phyloP scores from a whole-genome alignment of 2,113 vertebrate genomes.

The Girardinichthys multiradiatus region DNA sequence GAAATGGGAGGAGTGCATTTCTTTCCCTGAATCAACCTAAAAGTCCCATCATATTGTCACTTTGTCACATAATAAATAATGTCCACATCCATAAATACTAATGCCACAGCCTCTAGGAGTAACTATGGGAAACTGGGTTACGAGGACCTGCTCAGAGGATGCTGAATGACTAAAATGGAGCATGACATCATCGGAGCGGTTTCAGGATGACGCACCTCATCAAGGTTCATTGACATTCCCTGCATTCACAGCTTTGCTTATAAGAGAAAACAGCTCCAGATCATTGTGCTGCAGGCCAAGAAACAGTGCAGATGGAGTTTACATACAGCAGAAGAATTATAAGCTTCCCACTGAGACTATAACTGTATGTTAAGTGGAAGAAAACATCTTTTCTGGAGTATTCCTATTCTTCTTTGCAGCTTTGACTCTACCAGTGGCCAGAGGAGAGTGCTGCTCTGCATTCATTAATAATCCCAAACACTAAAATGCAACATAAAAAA shows the following conservation, averaged over 20 bases:
- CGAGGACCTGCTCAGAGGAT: slow-evolving; percentile 4
- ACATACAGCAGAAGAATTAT: neutral
- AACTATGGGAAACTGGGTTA: slow-evolving; percentile 23
- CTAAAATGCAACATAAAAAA: no score
- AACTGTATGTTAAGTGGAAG: neutral
- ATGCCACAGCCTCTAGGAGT: slow-evolving; percentile 9
- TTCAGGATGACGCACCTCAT: slow-evolving; percentile 54
- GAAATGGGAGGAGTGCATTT: neutral
- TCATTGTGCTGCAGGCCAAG: neutral
- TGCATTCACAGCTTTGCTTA: slow-evolving; percentile 31
- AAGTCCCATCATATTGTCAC: neutral
- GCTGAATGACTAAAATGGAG: slow-evolving; percentile 20
- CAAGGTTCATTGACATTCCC: slow-evolving; percentile 57
- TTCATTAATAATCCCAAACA: no score
- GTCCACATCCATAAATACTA: slow-evolving; percentile 13
- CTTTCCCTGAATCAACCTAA: neutral
- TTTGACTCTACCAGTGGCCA: no score
- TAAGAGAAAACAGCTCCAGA: slow-evolving; percentile 18
- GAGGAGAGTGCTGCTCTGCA: no score
- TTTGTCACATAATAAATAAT: slow-evolving; percentile 19
- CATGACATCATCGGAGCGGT: slow-evolving; percentile 46
- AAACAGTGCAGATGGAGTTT: neutral
- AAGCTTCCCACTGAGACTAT: neutral
- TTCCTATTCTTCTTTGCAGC: no score
- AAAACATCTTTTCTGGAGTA: neutral